phyloP scores from a whole-genome alignment of 1,140 invertebrate genomes.

The Daktulosphaira vitifoliae region DNA sequence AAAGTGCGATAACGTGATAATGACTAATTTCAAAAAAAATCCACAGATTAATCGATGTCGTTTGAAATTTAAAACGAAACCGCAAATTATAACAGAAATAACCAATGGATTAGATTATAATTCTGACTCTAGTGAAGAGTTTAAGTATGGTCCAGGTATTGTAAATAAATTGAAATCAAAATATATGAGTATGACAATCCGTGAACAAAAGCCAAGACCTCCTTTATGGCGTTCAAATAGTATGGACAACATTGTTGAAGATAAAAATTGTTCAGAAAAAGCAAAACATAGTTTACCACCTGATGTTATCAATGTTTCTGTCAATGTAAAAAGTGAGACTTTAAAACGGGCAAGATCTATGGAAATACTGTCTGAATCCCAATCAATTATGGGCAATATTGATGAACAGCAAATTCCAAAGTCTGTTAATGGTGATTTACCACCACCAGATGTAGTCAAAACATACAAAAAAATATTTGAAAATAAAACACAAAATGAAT shows the following conservation, averaged over 20 bases:
- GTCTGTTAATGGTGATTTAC: constrained; percentile 66
- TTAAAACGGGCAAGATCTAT: constrained; percentile 77
- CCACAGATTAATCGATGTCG: constrained; percentile 5
- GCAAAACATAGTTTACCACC: neutral
- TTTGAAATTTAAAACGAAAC: constrained; percentile 42
- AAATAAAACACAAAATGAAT: constrained; percentile 29
- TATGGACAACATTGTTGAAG: constrained; percentile 72
- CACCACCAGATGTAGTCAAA: constrained; percentile 75
- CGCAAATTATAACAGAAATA: constrained; percentile 46
- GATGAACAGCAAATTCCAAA: constrained; percentile 16
- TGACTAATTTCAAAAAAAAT: constrained; percentile 28
- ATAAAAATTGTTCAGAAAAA: constrained; percentile 45
- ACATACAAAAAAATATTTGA: constrained; percentile 77
- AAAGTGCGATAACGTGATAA: constrained; percentile 12
- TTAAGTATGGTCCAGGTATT: constrained; percentile 84
- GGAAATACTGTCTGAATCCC: constrained; percentile 62
- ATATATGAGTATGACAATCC: constrained; percentile 68
- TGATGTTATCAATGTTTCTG: constrained; percentile 3
- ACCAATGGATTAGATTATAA: constrained; percentile 42
- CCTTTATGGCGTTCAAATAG: constrained; percentile 60
- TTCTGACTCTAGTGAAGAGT: constrained; percentile 61
- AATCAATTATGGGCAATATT: constrained; percentile 38
- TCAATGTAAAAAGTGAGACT: constrained; percentile 9
- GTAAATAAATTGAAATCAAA: constrained; percentile 75
- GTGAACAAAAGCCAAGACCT: constrained; percentile 45